Conservation (phyloP, 2,797 vertebrate species). For the Ambastaia sidthimunki region DNA sequence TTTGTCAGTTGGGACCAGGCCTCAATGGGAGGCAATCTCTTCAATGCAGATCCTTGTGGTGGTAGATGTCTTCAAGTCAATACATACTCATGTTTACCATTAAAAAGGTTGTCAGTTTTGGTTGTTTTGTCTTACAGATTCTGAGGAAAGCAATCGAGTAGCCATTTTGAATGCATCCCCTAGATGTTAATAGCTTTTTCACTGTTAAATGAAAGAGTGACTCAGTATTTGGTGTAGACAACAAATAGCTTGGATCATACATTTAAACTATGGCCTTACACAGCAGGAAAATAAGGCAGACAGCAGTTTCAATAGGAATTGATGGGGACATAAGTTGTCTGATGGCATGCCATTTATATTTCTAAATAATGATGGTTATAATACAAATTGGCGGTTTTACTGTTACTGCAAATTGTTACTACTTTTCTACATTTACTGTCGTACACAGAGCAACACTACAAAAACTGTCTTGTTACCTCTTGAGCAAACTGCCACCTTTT, state of each 20-base stretch:
- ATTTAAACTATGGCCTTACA: slow-evolving; percentile 31
- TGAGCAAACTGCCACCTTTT: slow-evolving; percentile 58
- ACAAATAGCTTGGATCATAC: slow-evolving; percentile 20
- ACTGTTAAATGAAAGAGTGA: slow-evolving; percentile 46
- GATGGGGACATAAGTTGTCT: slow-evolving; percentile 10
- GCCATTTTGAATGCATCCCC: slow-evolving; percentile 51
- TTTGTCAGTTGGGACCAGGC: slow-evolving; percentile 55
- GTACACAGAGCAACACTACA: not conserved
- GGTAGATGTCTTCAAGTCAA: slow-evolving; percentile 41
- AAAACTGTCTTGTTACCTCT: slow-evolving; percentile 22
- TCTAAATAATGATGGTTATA: not conserved
- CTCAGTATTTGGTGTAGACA: slow-evolving; percentile 30
- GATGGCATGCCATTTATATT: slow-evolving; percentile 1
- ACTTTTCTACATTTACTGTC: slow-evolving; percentile 19
- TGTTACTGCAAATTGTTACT: slow-evolving; percentile 23
- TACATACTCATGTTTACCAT: slow-evolving; percentile 43
- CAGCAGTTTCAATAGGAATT: slow-evolving; percentile 11
- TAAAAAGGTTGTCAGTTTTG: slow-evolving; percentile 43
- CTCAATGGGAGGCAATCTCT: slow-evolving; percentile 45
- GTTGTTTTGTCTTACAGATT: slow-evolving; percentile 44
- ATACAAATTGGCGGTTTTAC: slow-evolving; percentile 20
- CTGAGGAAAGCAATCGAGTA: slow-evolving; percentile 42
- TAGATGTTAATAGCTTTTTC: slow-evolving; percentile 35
- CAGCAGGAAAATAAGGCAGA: slow-evolving; percentile 18
- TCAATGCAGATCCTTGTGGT: slow-evolving; percentile 25